Percentiles rank a stretch among this genome's conserved stretches.
These are phyloP conservation scores for Rhopalosiphum maidis DNA, from an alignment of 1,140 invertebrate genomes.

Conservation along the genomic window DNA sequence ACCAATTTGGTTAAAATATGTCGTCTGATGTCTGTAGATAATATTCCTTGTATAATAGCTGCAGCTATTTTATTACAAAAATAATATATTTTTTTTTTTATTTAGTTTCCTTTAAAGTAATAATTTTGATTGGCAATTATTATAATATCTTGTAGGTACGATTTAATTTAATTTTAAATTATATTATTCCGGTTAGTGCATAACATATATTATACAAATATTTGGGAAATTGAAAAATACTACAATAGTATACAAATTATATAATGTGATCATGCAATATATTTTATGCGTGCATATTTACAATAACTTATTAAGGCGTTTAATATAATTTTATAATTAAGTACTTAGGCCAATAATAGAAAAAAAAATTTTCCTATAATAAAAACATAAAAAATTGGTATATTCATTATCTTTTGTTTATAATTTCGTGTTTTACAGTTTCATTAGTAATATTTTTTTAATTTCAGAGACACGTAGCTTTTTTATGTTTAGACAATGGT, in stretches of 20 bases:
- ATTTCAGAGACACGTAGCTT: background rate
- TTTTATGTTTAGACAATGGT: background rate
- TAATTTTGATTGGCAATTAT: background rate
- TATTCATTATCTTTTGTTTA: background rate
- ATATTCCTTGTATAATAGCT: background rate
- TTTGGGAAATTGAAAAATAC: background rate
- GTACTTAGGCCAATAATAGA: background rate
- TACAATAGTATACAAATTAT: background rate
- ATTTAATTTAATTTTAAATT: constrained; percentile 11
- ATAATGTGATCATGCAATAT: background rate
- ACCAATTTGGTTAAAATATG: background rate
- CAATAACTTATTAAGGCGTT: background rate
- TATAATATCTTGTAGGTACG: background rate
- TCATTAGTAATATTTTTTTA: background rate
- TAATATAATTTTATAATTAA: background rate
- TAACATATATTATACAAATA: background rate
- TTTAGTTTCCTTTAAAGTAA: background rate
- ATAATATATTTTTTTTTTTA: background rate
- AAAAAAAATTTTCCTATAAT: too few relatives aligned
- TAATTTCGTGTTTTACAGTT: background rate
- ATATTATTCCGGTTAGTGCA: background rate
- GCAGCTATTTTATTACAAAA: background rate
- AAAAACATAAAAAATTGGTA: background rate
- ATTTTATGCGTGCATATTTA: background rate
- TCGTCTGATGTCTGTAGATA: background rate